Evolutionary conservation across 1,140 invertebrate genomes (phyloP), one percentile per base, ranked within the genome.

Genomic region (Achatina immaculata): DNA sequence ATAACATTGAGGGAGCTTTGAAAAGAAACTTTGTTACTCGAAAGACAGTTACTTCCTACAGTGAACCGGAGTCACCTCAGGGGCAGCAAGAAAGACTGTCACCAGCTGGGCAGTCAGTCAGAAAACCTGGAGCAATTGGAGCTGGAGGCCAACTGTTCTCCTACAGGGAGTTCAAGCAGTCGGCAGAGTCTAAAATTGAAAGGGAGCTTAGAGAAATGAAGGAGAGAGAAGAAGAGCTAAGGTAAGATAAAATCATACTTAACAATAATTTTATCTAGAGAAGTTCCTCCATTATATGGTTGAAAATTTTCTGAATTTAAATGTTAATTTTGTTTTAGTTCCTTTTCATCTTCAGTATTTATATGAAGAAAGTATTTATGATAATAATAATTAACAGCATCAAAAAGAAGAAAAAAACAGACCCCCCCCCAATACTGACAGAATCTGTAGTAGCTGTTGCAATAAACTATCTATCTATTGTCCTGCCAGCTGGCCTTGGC

Each of bases 181-280:
- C 88, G 71, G 89, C 89, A 3, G 89, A 89, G 77, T 89, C 88
- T 21, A 89, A 88, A 78, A 90, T 90, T 80, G 89, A 90, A 81
- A 84, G 86, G 51, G 89, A 90, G 77, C 78, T 90, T 14, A 79
- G 88, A 77, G 89, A 90, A 80, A 90, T 90, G 89, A 85, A 87
- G 81, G 88, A 90, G 75, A 81, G 89, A 74, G 89, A 90, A 65
- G 88, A 90, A 48, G 89, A 90, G 83, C 77, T 90, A 51, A 87
- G 85, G 89, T 89, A 81, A 86, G 85, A 28, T 14, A 3, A 74
- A 19, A 4, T 28, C 19, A 68, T 68, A 14, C 31, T 68, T 24
- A 68, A n/a, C 51, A 16, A 55, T 14, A 55, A 14, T 14, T n/a
- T 14, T 19, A 19, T 14, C 31, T 68, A 68, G 65, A 21, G 19